A percentile compares a stretch with the other conserved stretches of the same genome.
Evolutionary conservation across 2,113 vertebrate genomes (phyloP).

Genomic region (Glareola pratincola): DNA sequence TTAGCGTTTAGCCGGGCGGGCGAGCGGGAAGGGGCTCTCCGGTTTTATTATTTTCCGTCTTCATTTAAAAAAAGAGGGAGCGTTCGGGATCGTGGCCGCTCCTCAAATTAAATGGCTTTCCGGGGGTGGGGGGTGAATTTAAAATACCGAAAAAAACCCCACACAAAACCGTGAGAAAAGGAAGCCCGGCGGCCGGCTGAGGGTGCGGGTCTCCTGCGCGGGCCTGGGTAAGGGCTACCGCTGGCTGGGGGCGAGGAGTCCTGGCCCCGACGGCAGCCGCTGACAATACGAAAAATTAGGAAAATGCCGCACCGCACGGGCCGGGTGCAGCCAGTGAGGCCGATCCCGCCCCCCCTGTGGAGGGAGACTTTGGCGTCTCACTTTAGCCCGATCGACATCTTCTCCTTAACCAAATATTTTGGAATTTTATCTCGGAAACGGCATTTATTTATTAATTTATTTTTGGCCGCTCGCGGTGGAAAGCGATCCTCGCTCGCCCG

Average conservation of each 20-base stretch:
- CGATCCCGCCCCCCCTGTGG: neutral
- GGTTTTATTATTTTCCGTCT: too few relatives aligned
- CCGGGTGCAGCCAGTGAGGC: neutral
- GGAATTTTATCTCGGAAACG: neutral
- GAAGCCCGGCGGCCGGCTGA: neutral
- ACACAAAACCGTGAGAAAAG: too few relatives aligned
- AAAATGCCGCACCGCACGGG: neutral
- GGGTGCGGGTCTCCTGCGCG: neutral
- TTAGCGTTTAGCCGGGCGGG: neutral
- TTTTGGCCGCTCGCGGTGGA: neutral
- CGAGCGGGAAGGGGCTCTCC: too few relatives aligned
- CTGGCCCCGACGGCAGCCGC: accelerated
- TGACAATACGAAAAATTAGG: accelerated
- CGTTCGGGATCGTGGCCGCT: too few relatives aligned
- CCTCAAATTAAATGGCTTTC: too few relatives aligned
- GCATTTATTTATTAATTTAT: neutral
- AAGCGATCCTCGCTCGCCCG: neutral
- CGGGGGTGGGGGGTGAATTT: too few relatives aligned
- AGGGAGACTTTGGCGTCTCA: neutral
- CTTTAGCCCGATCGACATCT: neutral
- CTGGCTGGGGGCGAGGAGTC: accelerated
- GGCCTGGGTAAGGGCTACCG: accelerated
- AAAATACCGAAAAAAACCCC: too few relatives aligned
- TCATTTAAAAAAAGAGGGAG: too few relatives aligned
- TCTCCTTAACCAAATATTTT: too few relatives aligned